phyloP scores from a whole-genome alignment of 2,113 vertebrate genomes.

The Dasypus novemcinctus region DNA sequence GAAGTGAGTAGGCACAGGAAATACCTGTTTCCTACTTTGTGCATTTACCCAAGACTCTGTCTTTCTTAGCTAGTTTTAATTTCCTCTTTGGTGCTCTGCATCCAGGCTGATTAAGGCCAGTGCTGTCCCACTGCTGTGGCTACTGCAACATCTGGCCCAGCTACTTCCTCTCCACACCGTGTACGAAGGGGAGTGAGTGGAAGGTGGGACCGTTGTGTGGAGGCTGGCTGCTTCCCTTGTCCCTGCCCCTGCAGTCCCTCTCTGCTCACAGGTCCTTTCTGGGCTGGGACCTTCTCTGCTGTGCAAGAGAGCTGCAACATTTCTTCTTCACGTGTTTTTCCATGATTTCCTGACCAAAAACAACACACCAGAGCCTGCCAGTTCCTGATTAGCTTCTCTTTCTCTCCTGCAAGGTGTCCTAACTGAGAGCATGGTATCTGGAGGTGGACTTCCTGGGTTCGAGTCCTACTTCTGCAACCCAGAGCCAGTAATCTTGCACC shows the following conservation, averaged over 20 bases:
- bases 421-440: not conserved
- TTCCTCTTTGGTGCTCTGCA: not conserved
- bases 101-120: not conserved
- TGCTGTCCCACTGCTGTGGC: not conserved
- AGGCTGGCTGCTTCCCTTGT: not conserved
- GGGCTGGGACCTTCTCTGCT: not conserved
- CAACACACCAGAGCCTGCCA: not conserved
- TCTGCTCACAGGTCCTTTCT: not conserved
- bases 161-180: not conserved
- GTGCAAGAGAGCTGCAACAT: not conserved
- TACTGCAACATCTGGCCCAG: not conserved
- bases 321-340: not conserved
- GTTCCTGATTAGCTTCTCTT: not conserved
- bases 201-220: fast-evolving
- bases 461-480: not conserved
- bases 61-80: not conserved
- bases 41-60: not conserved
- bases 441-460: not conserved
- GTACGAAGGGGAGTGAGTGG: not conserved
- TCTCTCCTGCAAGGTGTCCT: not conserved
- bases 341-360: not conserved
- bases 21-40: not conserved
- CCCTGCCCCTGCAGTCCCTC: not conserved
- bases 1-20: not conserved
- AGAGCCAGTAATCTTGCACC: not conserved